Evolutionary conservation across 2,888 invertebrate genomes (phyloP).

Genomic region (Mimas tiliae): DNA sequence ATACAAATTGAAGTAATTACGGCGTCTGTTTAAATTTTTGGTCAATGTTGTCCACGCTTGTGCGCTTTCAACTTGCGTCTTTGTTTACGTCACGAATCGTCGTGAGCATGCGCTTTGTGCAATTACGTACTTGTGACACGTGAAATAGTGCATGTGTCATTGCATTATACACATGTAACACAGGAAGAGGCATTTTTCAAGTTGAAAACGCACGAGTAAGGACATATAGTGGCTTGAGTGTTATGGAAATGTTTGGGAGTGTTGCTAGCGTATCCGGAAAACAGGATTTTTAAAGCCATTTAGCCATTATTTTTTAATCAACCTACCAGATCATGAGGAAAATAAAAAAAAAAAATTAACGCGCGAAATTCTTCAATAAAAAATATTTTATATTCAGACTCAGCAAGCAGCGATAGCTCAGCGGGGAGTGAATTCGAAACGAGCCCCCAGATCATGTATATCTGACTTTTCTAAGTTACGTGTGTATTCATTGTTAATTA

Average conservation of each 20-base stretch:
- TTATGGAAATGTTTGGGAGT: neutral
- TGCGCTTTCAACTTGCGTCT: constrained; percentile 12
- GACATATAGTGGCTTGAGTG: neutral
- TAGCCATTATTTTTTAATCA: neutral
- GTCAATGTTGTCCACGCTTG: constrained; percentile 25
- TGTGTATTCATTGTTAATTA: too few relatives aligned
- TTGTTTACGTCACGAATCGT: too few relatives aligned
- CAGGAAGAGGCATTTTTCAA: neutral
- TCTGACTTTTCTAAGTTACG: too few relatives aligned
- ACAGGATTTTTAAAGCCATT: neutral
- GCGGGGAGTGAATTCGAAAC: too few relatives aligned
- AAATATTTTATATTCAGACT: too few relatives aligned
- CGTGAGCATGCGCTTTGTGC: too few relatives aligned
- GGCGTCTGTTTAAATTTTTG: too few relatives aligned
- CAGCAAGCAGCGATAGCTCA: too few relatives aligned
- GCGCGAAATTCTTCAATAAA: too few relatives aligned
- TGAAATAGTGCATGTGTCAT: neutral
- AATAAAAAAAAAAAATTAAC: too few relatives aligned
- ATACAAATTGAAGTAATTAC: too few relatives aligned
- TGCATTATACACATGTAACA: neutral
- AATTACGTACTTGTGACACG: neutral
- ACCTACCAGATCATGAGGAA: neutral
- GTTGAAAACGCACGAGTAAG: neutral
- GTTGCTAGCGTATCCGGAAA: neutral
- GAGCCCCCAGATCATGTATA: too few relatives aligned